Conservation (phyloP, 2,797 vertebrate genomes). For the Lagocephalus sceleratus region DNA sequence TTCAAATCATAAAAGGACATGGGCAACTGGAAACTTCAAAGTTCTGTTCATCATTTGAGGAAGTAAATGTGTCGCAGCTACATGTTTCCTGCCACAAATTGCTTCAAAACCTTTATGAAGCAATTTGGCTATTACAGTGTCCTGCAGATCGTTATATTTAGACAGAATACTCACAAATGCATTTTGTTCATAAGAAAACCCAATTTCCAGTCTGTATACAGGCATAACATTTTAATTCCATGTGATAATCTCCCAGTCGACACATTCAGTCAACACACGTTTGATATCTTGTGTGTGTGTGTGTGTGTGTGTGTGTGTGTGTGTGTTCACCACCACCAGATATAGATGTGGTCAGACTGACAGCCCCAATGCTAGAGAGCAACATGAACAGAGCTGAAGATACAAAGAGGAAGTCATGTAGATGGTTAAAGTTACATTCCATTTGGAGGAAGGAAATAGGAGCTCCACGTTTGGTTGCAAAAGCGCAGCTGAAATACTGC, state of each 20-base stretch:
- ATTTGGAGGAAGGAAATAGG: too few species aligned
- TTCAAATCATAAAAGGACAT: background rate
- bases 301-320: conserved; percentile 2
- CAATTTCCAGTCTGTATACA: conserved; percentile 8
- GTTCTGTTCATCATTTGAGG: too few species aligned
- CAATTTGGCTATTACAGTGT: background rate
- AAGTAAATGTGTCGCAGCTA: background rate
- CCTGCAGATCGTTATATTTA: conserved; percentile 2
- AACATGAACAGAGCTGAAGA: conserved; percentile 19
- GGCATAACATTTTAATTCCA: conserved; percentile 22
- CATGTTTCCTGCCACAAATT: too few species aligned
- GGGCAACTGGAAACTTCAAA: too few species aligned
- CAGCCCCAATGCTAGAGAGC: conserved; percentile 11
- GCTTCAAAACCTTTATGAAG: conserved; percentile 19
- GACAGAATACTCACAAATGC: conserved; percentile 1
- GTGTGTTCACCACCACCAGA: conserved; percentile 5
- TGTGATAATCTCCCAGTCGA: conserved; percentile 4
- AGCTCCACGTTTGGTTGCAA: too few species aligned
- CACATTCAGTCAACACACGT: conserved; percentile 2
- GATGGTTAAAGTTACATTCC: background rate
- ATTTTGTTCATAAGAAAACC: conserved; percentile 3
- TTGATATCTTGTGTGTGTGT: background rate
- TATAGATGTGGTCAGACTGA: conserved; percentile 23
- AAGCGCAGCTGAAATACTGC: too few species aligned
- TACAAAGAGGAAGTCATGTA: conserved; percentile 8